Evolutionary conservation across 1,140 invertebrate species (phyloP), one percentile per base, ranked within the genome.

Genomic region (Halesus radiatus): DNA sequence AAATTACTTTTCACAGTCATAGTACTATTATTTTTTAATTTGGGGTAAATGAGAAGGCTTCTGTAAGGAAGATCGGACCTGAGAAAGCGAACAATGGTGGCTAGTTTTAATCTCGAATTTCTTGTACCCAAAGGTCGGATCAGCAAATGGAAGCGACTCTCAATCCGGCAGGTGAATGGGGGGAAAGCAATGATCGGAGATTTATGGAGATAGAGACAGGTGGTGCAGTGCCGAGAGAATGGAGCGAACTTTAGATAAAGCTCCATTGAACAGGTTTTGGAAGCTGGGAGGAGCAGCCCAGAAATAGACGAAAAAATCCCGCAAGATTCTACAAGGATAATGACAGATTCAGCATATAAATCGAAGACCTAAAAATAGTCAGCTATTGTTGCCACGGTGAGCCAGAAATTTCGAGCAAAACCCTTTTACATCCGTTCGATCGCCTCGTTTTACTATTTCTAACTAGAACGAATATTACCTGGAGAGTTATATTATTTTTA

Each of bases 161-260:
- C 16, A 22, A 13, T 29, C 62, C n/a, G 62, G 62, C 62, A 32
- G 62, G 62, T 29, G 62, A 66, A 66, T 66, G 32, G 37, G 37
- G 10, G 13, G 37, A 45, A 13, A 10, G 37, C 37, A 10, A 13
- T 13, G 37, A 10, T 45, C 37, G 10, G 37, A 45, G 62, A 66
- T 66, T 66, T 66, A 66, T 66, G 22, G 62, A 66, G 16, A 66
- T 13, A 66, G 15, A 66, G 62, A 66, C 62, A 66, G 62, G 62
- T 66, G 29, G 29, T 29, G 62, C 29, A 26, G 62, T 29, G 29
- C 3, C 26, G 26, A 66, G 62, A 66, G 62, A 32, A 66, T 66
- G 62, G 29, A 16, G 29, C 3, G 62, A 37, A 29, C 29, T 10
- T 26, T 32, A 66, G 10, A 66, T 37, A 66, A 66, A 66, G 62